Evolutionary conservation across 1,140 invertebrate species (phyloP), one percentile per base, ranked within the genome.

Genomic region (Zaprionus vittiger): DNA sequence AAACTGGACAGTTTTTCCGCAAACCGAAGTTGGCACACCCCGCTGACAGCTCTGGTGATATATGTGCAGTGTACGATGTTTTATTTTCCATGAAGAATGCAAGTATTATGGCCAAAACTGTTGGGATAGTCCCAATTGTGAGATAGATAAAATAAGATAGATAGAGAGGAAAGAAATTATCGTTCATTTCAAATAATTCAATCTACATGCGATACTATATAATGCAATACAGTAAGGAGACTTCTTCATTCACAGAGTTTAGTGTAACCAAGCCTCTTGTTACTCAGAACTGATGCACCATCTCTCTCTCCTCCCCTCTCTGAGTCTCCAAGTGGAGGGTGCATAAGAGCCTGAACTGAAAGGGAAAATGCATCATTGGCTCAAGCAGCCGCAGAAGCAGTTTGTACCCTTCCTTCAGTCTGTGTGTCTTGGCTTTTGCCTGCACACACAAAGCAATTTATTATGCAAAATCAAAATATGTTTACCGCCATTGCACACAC

Each of bases 401-500:
- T n/a, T 66, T 37, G 15, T 52, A 12, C 12, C 28, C 20, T 20
- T 22, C 12, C 24, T 1, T 24, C 17, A 38, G 37, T 11, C 4
- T 28, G 62, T 60, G 59, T 38, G 54, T 49, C 54, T 57, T 54
- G 17, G 60, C 68, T 79, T 22, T 22, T 54, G 65, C 59, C 61
- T 24, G 71, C 55, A 52, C 55, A 57, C 71, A 69, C 28, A 66
- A 24, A 52, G 64, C 65, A 69, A 83, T 82, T 82, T 83, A 83
- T 77, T 81, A 84, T 85, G 71, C 72, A 79, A 79, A 81, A 80
- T 79, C 82, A 81, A 68, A 77, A 80, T 72, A 77, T 71, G 63
- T 62, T 68, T 70, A 69, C 61, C 52, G 38, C 34, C 52, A 70
- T 24, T 24, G 28, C 31, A 41, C 54, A 55, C 22, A 68, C 49